phyloP scores from a whole-genome alignment of 2,888 invertebrate species.

The Spodoptera littoralis region DNA sequence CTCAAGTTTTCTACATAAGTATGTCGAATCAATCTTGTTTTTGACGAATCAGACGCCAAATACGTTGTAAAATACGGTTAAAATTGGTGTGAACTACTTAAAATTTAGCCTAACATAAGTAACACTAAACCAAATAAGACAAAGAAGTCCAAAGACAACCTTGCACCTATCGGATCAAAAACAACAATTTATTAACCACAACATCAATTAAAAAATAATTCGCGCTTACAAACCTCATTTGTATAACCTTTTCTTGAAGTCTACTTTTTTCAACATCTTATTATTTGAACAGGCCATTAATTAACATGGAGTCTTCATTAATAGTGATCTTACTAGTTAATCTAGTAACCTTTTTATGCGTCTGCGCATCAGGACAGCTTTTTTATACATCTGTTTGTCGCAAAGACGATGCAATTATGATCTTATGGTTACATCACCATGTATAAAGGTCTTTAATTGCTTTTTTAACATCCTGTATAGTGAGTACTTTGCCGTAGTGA shows the following conservation, averaged over 20 bases:
- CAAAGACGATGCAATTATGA: conserved; percentile 28
- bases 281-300: conserved; percentile 24
- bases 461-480: conserved; percentile 12
- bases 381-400: conserved; percentile 16
- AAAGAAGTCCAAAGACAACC: too few relatives aligned
- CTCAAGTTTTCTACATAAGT: too few relatives aligned
- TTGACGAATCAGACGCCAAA: too few relatives aligned
- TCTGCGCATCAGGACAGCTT: conserved; percentile 17
- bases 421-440: conserved; percentile 39
- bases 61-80: too few relatives aligned
- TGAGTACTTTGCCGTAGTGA: too few relatives aligned
- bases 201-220: conserved; percentile 16
- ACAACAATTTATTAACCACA: conserved; percentile 29
- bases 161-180: conserved; percentile 30
- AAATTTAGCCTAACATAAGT: too few relatives aligned
- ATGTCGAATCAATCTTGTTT: too few relatives aligned
- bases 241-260: conserved; percentile 6
- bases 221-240: conserved; percentile 15
- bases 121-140: too few relatives aligned
- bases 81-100: too few relatives aligned
- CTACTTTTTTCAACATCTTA: conserved; percentile 15
- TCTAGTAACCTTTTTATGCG: conserved; percentile 47
- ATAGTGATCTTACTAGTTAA: conserved; percentile 35
- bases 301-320: conserved; percentile 45
- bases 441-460: conserved; percentile 12